Evolutionary conservation across 2,797 vertebrate species (phyloP), one percentile per base, ranked within the genome.

Genomic region (Remorina albescens): DNA sequence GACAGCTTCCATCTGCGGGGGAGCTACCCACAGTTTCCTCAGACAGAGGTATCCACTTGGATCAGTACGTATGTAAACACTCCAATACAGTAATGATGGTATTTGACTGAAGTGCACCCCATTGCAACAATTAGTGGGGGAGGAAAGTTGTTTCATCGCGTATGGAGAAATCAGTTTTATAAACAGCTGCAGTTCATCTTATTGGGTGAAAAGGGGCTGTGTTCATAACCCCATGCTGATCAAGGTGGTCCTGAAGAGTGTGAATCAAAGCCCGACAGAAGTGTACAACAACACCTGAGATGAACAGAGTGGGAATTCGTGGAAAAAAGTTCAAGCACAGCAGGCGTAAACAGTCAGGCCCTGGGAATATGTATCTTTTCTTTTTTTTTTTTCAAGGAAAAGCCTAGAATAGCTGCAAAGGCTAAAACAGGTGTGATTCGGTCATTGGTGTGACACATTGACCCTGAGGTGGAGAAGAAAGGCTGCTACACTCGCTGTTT

Each of bases 61-160:
- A 90, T 86, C 78, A 67, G 74, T 12, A 70, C 80, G 69, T 80
- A 81, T 82, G 67, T 63, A 62, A 47, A 74, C 73, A 46, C 76
- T 30, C 77, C 86, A 87, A 90, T 85, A 76, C 68, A 81, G 83
- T 85, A 92, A 92, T 89, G 85, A 87, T 66, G 76, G 78, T 80
- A 50, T 88, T 85, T 83, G 78, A 85, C 82, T 83, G 69, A 85
- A 87, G 82, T 80, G 76, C 65, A 65, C 78, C 83, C 71, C 75
- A 87, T 86, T 78, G 71, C 71, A 67, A 83, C 86, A 84, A 80
- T 89, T 83, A 86, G 82, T 58, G 76, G 47, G 61, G 72, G 71
- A 84, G 83, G 78, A 78, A 86, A 78, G 79, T 86, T 80, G 67
- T 77, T 76, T 88, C 77, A 49, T 88, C 34, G 34, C 62, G 75